phyloP scores from a whole-genome alignment of 2,888 invertebrate genomes.

The Amblyteles armatorius region DNA sequence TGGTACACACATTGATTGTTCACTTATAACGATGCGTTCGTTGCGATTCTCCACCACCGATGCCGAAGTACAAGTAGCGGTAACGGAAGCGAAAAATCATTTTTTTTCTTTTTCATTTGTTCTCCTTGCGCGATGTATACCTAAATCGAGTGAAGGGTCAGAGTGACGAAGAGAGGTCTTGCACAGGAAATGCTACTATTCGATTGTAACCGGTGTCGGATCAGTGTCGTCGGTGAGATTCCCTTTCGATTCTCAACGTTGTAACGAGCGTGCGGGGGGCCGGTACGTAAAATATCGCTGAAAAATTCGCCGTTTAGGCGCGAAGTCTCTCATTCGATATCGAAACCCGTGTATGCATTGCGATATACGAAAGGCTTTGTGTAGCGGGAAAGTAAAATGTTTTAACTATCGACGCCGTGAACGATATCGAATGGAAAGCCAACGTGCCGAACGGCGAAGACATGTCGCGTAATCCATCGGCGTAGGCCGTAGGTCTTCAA shows the following conservation, averaged over 20 bases:
- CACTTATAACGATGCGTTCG: slow-evolving; percentile 36
- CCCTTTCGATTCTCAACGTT: slow-evolving; percentile 17
- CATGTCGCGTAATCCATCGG: slow-evolving; percentile 56
- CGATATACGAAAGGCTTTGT: too few relatives aligned
- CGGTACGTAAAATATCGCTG: slow-evolving; percentile 56
- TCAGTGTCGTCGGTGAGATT: slow-evolving; percentile 20
- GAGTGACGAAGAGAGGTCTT: slow-evolving; percentile 28
- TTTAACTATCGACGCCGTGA: too few relatives aligned
- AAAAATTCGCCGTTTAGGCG: slow-evolving; percentile 57
- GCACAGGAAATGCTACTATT: slow-evolving; percentile 33
- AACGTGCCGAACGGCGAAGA: slow-evolving; percentile 33
- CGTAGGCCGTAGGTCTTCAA: slow-evolving; percentile 78
- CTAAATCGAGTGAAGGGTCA: slow-evolving; percentile 45
- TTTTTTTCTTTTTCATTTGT: slow-evolving; percentile 24
- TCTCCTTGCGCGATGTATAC: slow-evolving; percentile 21
- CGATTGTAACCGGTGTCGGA: slow-evolving; percentile 15
- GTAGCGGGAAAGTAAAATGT: too few relatives aligned
- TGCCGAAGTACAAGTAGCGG: not conserved
- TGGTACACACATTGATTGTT: slow-evolving; percentile 27
- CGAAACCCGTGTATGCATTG: not conserved
- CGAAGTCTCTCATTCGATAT: slow-evolving; percentile 23
- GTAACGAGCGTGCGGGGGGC: slow-evolving; percentile 20
- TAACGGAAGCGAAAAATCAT: slow-evolving; percentile 23
- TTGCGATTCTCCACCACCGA: slow-evolving; percentile 24
- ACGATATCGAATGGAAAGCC: not conserved